Percentiles rank a stretch among this genome's conserved stretches.
Evolutionary conservation across 2,797 vertebrate genomes (phyloP).

Genomic region (Cercopithecus diana): DNA sequence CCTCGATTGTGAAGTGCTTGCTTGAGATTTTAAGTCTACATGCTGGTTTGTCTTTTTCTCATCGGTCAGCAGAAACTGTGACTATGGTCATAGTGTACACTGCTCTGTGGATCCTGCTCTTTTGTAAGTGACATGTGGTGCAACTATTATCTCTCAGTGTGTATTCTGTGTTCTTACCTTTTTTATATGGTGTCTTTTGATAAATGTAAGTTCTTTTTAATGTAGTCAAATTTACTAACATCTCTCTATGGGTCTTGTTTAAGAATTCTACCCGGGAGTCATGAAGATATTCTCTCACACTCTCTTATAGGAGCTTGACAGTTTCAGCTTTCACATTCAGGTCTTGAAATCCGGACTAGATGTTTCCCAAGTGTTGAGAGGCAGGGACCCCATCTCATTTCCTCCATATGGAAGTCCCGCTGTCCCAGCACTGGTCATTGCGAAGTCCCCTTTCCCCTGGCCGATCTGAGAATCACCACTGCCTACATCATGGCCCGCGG

Average conservation of each 20-base stretch:
- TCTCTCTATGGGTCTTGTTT: not conserved
- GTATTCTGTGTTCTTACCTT: not conserved
- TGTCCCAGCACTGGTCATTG: fast-evolving
- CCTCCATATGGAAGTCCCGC: fast-evolving
- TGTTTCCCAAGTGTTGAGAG: fast-evolving
- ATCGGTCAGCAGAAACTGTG: no score
- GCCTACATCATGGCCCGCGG: not conserved
- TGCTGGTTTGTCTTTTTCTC: not conserved
- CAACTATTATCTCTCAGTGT: not conserved
- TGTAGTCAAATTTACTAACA: not conserved
- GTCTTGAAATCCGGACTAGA: not conserved
- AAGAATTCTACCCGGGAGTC: not conserved
- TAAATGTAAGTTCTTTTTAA: not conserved
- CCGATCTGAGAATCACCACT: fast-evolving
- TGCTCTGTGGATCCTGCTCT: not conserved
- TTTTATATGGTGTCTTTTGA: not conserved
- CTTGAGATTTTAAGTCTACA: not conserved
- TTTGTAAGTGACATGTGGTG: not conserved
- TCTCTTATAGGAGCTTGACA: not conserved
- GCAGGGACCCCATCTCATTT: not conserved
- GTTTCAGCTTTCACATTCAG: not conserved
- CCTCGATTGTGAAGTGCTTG: not conserved
- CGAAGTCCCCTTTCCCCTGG: not conserved
- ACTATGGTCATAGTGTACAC: not conserved
- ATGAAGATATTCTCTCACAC: fast-evolving